A percentile compares a stretch with the other conserved stretches of the same genome.
Evolutionary conservation across 2,888 invertebrate genomes (phyloP).

Genomic region (Prionchulus punctatus): DNA sequence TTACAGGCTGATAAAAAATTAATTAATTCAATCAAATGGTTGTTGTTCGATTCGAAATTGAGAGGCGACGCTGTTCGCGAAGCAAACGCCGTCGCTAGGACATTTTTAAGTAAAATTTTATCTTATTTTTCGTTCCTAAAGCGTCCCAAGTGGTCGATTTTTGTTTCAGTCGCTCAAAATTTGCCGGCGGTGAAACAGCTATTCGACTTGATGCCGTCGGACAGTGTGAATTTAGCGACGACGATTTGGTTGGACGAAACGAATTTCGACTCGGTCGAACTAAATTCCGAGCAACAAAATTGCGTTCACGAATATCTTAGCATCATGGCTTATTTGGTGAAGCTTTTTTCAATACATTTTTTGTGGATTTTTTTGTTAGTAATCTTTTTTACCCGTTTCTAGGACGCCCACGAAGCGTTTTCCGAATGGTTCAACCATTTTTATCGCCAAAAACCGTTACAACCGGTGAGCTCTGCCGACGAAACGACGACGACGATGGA

Average conservation of each 20-base stretch:
- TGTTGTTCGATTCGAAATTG: constrained; percentile 57
- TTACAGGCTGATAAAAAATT: constrained; percentile 51
- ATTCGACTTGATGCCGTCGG: constrained; percentile 37
- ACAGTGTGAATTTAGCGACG: not conserved
- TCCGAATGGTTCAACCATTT: constrained; percentile 71
- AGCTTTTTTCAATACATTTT: constrained; percentile 10
- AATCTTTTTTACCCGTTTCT: constrained; percentile 13
- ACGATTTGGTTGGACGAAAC: not conserved
- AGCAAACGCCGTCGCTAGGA: constrained; percentile 70
- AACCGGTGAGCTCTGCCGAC: constrained; percentile 27
- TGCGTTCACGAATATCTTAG: constrained; percentile 66
- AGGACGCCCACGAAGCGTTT: constrained; percentile 67
- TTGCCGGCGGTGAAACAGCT: constrained; percentile 62
- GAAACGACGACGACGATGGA: not conserved
- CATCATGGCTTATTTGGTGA: constrained; percentile 59
- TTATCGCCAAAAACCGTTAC: constrained; percentile 55
- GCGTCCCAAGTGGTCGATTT: not conserved
- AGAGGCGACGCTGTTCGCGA: constrained; percentile 63
- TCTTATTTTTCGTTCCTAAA: not conserved
- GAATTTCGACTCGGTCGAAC: constrained; percentile 27
- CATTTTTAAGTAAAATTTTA: constrained; percentile 46
- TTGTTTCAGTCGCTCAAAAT: constrained; percentile 49
- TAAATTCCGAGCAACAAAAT: constrained; percentile 40
- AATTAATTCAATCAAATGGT: constrained; percentile 67
- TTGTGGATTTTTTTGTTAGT: not conserved